Evolutionary conservation across 2,113 vertebrate species (phyloP).

Genomic region (Dasyprocta punctata): DNA sequence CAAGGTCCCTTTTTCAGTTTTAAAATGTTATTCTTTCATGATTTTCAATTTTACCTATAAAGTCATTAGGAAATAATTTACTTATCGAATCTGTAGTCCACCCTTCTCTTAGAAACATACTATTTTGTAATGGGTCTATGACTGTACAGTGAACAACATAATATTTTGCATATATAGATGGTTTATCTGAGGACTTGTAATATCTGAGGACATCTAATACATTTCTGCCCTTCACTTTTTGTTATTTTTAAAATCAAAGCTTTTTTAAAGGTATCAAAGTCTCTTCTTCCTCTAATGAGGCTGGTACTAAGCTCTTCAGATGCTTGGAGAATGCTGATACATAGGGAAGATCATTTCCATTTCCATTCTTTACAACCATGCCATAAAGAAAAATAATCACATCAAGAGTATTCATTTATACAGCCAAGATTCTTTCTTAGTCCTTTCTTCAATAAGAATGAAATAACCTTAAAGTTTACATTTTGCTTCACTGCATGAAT

Average conservation of each 20-base stretch:
- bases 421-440: slow-evolving; percentile 33
- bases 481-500: slow-evolving; percentile 43
- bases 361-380: slow-evolving; percentile 47
- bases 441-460: slow-evolving; percentile 8
- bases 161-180: background rate
- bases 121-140: background rate
- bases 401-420: slow-evolving; percentile 21
- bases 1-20: background rate
- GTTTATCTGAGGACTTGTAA: background rate
- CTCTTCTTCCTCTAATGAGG: slow-evolving; percentile 11
- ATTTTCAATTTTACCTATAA: slow-evolving; percentile 25
- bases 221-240: background rate
- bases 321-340: slow-evolving; percentile 45
- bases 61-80: background rate
- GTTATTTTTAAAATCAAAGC: background rate
- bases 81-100: background rate
- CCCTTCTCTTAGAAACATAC: background rate
- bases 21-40: slow-evolving; percentile 21
- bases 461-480: slow-evolving; percentile 61
- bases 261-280: slow-evolving; percentile 46
- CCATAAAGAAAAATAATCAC: slow-evolving; percentile 56
- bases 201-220: background rate
- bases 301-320: background rate
- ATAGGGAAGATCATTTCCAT: background rate
- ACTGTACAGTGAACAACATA: background rate